Base-by-base conservation (phyloP, 2,113 vertebrate genomes). In the Neodon shergylaensis region DNA sequence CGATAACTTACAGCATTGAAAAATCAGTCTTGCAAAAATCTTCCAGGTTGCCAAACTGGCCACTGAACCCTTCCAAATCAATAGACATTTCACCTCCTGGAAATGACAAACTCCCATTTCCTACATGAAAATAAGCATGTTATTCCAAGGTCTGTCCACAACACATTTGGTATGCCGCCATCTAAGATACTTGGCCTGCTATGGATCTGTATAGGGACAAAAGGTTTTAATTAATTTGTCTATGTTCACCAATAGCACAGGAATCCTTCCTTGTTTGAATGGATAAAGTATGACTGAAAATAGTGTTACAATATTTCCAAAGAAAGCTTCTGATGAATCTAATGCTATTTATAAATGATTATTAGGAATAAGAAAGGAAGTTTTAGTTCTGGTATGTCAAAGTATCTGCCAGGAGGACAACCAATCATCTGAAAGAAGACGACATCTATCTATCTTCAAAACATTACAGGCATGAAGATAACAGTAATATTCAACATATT, bases 341-440 rank as follows among this genome's bases (percentile, higher is more conserved):
- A 84, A 90, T 19, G 73, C 17, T 88, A 42, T 4, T 79, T 49
- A 72, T 74, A 92, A 81, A 90, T 73, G 95, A 88, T 63, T 88
- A 92, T 83, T 31, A 94, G 87, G 6, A 92, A 65, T 93, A 85
- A 90, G 77, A 63, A 96, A 42, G 58, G 61, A 96, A 70, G 70
- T 31, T n/a, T 47, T 47, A 82, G 42, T 22, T 92, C 58, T 7
- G 4, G 3, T 90, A 44, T 68, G 54, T 78, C 87, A 63, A 44
- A 63, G 8, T 84, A 74, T 9, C n/a, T 61, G 17, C n/a, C 31
- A 74, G 91, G 47, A 89, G 52, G 44, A 6, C 74, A 73, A 90
- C 87, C 28, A 72, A 1, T 66, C 31, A 70, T 88, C 76, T 93
- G 4, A 12, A 72, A 94, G 33, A 65, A 95, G 52, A 70, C 14